Percentiles rank a stretch among this genome's conserved stretches.
phyloP scores from a whole-genome alignment of 2,888 invertebrate species.

The Drosophila differens region DNA sequence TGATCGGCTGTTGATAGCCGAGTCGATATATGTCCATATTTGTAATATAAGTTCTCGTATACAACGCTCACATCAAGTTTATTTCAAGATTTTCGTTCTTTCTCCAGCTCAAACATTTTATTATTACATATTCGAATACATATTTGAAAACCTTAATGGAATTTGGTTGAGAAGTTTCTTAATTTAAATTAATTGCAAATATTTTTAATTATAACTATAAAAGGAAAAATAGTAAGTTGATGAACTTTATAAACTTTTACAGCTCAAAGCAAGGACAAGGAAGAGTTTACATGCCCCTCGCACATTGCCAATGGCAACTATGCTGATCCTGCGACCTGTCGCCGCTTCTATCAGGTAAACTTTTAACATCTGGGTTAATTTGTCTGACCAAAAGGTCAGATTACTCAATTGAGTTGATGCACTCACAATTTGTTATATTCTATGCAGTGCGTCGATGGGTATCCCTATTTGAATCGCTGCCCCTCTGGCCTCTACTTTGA shows the following conservation, averaged over 20 bases:
- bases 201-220: background rate
- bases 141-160: background rate
- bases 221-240: background rate
- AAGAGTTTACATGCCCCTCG: constrained; percentile 92
- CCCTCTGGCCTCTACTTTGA: constrained; percentile 96
- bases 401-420: constrained; percentile 2
- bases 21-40: background rate
- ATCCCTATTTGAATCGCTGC: constrained; percentile 94
- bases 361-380: constrained; percentile 5
- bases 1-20: background rate
- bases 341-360: constrained; percentile 93
- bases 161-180: background rate
- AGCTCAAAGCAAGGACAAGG: constrained; percentile 84
- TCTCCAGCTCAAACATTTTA: background rate
- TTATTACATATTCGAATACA: background rate
- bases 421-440: background rate
- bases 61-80: background rate
- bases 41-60: background rate
- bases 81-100: background rate
- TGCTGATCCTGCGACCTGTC: constrained; percentile 94
- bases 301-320: constrained; percentile 94
- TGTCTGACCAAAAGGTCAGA: constrained; percentile 4
- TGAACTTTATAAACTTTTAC: constrained; percentile 13
- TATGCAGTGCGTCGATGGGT: constrained; percentile 94
- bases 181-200: background rate